Evolutionary conservation across 2,797 vertebrate species (phyloP), one percentile per base, ranked within the genome.

Genomic region (Fistularia commersonii): DNA sequence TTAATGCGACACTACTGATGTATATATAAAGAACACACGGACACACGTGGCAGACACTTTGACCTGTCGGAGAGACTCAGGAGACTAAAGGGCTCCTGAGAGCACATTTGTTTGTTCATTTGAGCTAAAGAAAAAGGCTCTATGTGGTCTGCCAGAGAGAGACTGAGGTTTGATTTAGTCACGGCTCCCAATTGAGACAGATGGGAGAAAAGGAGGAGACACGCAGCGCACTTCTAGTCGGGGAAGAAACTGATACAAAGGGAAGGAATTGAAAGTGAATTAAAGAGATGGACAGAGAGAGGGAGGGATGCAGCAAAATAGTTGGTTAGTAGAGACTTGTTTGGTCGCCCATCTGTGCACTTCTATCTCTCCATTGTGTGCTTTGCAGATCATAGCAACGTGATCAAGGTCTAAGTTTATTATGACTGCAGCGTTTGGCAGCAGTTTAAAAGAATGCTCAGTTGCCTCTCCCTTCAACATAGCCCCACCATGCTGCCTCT

Each of bases 391-490:
- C 78, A 74, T 63, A 69, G 76, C 68, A 79, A 74, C 75, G 71
- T 68, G 77, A 82, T 84, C 77, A 82, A 82, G 78, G 73, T 63
- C 58, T 65, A 74, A 83, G 81, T 86, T 80, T 76, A 81, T 81
- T 76, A 85, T 60, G 59, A 72, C 75, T 67, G 65, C 79, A 74
- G 82, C 64, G 79, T 76, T 82, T 89, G 86, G 83, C 82, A 32
- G 57, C 59, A 55, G 66, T 74, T 84, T 72, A 86, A 83, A 88
- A 81, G 74, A 50, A 66, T 42, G 71, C 83, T 81, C 74, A 72
- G 69, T 81, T 78, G 77, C 77, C 67, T 72, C 70, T 69, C 68
- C 44, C 45, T 56, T 38, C 49, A 3, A 73, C 47, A 48, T 60
- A 51, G 69, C 51, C 54, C 72, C 43, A 54, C 75, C 82, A 73